Conservation (phyloP, 1,140 invertebrate species). For the Drosophila takahashii region DNA sequence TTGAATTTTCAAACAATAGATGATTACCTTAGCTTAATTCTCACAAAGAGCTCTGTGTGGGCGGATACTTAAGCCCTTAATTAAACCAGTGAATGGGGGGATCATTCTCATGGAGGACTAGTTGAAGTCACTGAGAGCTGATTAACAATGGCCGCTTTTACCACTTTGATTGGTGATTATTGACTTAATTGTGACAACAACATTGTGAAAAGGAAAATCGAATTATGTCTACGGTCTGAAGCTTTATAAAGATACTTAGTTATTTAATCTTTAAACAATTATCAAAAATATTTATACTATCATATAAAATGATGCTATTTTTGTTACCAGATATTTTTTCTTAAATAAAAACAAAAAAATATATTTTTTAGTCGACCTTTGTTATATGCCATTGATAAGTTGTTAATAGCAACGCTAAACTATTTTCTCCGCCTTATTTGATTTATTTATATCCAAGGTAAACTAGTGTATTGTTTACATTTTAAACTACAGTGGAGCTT, state of each 20-base stretch:
- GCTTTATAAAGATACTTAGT: too few relatives aligned
- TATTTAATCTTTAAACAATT: too few relatives aligned
- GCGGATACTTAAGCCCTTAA: conserved; percentile 7
- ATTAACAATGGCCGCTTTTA: background rate
- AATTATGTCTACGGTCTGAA: too few relatives aligned
- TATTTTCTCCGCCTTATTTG: too few relatives aligned
- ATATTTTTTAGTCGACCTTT: too few relatives aligned
- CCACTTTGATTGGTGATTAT: background rate
- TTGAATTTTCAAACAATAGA: conserved; percentile 41
- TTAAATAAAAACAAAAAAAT: too few relatives aligned
- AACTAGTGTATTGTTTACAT: background rate
- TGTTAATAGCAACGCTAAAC: too few relatives aligned
- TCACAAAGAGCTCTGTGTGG: background rate
- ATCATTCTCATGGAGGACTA: background rate
- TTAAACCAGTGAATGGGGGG: conserved; percentile 5
- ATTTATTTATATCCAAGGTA: background rate
- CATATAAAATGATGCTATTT: too few relatives aligned
- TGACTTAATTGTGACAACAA: background rate
- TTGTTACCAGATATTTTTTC: too few relatives aligned
- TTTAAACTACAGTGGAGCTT: background rate
- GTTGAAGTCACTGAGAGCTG: background rate
- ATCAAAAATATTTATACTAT: too few relatives aligned
- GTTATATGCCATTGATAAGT: too few relatives aligned
- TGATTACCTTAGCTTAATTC: conserved; percentile 15
- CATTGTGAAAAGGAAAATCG: too few relatives aligned